Evolutionary conservation across 2,888 invertebrate species (phyloP).

Genomic region (Drosophila cognata): DNA sequence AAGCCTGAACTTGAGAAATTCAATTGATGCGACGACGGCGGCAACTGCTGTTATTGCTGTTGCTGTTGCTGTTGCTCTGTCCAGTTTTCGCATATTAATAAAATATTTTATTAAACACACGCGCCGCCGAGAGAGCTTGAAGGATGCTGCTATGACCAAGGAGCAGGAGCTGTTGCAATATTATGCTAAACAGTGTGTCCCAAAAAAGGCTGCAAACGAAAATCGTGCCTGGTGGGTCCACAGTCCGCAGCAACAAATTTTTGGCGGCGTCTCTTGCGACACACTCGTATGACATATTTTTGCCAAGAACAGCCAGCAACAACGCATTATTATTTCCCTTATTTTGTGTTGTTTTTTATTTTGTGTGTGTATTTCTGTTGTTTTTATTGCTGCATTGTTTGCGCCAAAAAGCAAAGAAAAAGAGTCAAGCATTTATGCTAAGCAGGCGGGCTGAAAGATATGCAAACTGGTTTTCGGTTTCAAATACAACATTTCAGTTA

Average conservation of each 20-base stretch:
- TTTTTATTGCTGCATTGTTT: slow-evolving; percentile 62
- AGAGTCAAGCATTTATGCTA: slow-evolving; percentile 50
- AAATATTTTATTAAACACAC: slow-evolving; percentile 81
- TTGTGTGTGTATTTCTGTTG: background rate
- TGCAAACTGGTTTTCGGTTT: slow-evolving; percentile 66
- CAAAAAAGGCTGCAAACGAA: slow-evolving; percentile 81
- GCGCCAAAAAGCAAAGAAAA: slow-evolving; percentile 8
- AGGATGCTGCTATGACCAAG: slow-evolving; percentile 22
- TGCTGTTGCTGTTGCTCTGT: slow-evolving; percentile 28
- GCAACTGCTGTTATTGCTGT: slow-evolving; percentile 31
- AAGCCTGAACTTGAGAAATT: slow-evolving; percentile 79
- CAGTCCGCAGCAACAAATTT: slow-evolving; percentile 71
- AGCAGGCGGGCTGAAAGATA: slow-evolving; percentile 43
- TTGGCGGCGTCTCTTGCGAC: slow-evolving; percentile 85
- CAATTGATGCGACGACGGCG: slow-evolving; percentile 72
- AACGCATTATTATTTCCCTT: slow-evolving; percentile 56
- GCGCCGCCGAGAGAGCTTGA: slow-evolving; percentile 53
- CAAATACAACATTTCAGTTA: slow-evolving; percentile 6
- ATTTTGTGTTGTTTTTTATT: background rate
- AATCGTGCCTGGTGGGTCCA: slow-evolving; percentile 65
- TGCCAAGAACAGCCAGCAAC: slow-evolving; percentile 52
- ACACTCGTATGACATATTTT: slow-evolving; percentile 83
- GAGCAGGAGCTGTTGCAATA: slow-evolving; percentile 50
- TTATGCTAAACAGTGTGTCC: slow-evolving; percentile 77
- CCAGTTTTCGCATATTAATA: slow-evolving; percentile 78